Conservation (phyloP, 2,797 vertebrate genomes). For the Brachyalestes nurse region DNA sequence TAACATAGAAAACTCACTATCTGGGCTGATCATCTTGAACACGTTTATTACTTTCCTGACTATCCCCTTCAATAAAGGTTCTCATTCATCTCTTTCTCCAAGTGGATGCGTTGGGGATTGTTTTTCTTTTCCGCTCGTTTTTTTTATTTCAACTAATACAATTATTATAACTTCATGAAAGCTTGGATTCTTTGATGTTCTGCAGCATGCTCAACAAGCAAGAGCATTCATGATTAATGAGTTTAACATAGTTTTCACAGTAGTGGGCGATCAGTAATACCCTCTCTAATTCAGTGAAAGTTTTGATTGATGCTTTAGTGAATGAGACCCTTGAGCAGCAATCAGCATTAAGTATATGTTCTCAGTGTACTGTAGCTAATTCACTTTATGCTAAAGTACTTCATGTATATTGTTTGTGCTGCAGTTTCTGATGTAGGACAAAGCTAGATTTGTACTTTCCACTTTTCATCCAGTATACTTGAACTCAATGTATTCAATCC, state of each 20-base stretch:
- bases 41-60: constrained; percentile 53
- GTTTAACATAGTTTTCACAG: constrained; percentile 20
- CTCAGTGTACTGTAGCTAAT: constrained; percentile 35
- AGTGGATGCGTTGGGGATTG: constrained; percentile 22
- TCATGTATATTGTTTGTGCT: background rate
- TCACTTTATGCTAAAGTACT: background rate
- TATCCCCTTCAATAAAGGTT: constrained; percentile 54
- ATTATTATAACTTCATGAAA: constrained; percentile 48
- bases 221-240: constrained; percentile 38
- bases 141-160: constrained; percentile 5
- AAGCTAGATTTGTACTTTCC: background rate
- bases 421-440: background rate
- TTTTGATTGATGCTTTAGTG: background rate
- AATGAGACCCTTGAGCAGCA: constrained; percentile 6
- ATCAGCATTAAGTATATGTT: background rate
- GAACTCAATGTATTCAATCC: constrained; percentile 5
- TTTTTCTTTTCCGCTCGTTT: constrained; percentile 27
- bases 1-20: constrained; percentile 33
- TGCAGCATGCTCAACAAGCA: constrained; percentile 24
- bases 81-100: constrained; percentile 51
- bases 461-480: background rate
- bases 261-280: constrained; percentile 7
- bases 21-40: constrained; percentile 48
- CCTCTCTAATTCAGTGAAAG: background rate
- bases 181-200: constrained; percentile 23